A percentile compares a stretch with the other conserved stretches of the same genome.
These are phyloP conservation scores for Excalfactoria chinensis DNA, from an alignment of 2,113 vertebrate genomes.

Conservation along the genomic window DNA sequence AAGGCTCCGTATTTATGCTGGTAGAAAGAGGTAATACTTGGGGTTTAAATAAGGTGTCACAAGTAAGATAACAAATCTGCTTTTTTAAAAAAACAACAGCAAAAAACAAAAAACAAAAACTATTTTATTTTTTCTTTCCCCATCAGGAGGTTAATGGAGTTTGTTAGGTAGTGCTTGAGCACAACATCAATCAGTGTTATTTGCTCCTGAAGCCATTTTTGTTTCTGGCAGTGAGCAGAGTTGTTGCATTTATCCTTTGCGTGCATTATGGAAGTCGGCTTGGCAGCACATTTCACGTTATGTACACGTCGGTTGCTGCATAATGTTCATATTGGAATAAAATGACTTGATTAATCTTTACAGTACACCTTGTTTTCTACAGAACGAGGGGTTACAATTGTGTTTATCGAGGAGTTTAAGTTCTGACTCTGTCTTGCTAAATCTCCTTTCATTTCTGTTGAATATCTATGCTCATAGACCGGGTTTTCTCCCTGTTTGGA, in stretches of 20 bases:
- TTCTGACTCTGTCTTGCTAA: background rate
- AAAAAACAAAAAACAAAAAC: too few relatives aligned
- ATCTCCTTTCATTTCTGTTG: background rate
- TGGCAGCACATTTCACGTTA: slow-evolving; percentile 74
- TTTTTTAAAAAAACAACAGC: slow-evolving; percentile 6
- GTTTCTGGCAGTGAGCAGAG: slow-evolving; percentile 67
- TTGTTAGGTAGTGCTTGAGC: slow-evolving; percentile 78
- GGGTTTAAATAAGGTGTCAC: slow-evolving; percentile 78
- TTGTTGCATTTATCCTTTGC: slow-evolving; percentile 66
- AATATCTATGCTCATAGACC: background rate
- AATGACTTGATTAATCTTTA: slow-evolving; percentile 77
- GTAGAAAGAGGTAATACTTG: slow-evolving; percentile 75
- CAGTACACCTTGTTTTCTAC: slow-evolving; percentile 47
- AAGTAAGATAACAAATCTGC: slow-evolving; percentile 79
- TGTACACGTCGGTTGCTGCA: slow-evolving; percentile 74
- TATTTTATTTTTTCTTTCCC: slow-evolving; percentile 30
- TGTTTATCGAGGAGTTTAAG: background rate
- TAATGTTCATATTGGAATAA: slow-evolving; percentile 80
- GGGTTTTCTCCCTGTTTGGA: background rate
- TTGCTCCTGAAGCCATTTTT: slow-evolving; percentile 73
- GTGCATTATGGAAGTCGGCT: slow-evolving; percentile 76
- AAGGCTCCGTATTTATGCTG: slow-evolving; percentile 75
- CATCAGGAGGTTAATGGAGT: slow-evolving; percentile 74
- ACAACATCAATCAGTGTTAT: slow-evolving; percentile 80
- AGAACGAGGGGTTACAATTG: slow-evolving; percentile 2